A percentile compares a stretch with the other conserved stretches of the same genome.
Evolutionary conservation across 2,797 vertebrate genomes (phyloP).

Genomic region (Varecia variegata): DNA sequence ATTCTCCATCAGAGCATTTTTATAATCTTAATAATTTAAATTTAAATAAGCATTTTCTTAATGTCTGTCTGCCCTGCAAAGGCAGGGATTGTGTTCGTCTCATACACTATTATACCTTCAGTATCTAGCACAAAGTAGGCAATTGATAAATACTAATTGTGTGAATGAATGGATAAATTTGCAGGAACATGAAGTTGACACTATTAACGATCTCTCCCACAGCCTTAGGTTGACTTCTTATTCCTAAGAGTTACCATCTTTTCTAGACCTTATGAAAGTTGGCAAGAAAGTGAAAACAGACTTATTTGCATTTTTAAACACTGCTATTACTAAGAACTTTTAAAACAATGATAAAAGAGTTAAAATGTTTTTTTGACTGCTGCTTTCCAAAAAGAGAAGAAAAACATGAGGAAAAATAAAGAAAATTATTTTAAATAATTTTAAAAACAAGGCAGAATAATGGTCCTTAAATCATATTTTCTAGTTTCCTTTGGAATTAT

Average conservation of each 20-base stretch:
- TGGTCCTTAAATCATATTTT: neutral
- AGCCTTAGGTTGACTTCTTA: neutral
- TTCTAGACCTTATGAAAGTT: neutral
- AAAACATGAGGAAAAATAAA: neutral
- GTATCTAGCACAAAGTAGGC: neutral
- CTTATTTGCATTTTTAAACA: conserved; percentile 16
- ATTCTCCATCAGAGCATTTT: neutral
- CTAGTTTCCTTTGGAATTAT: conserved; percentile 22
- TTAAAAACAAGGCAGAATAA: neutral
- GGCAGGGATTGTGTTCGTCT: neutral
- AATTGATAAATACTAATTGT: neutral
- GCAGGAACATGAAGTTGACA: neutral
- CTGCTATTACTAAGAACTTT: neutral
- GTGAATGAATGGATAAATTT: neutral
- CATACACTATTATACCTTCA: neutral
- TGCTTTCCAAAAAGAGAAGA: neutral
- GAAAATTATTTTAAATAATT: conserved; percentile 14
- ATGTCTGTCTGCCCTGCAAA: neutral
- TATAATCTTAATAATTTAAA: neutral
- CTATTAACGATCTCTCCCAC: neutral
- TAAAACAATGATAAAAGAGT: neutral
- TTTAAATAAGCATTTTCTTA: neutral
- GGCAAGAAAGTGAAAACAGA: conserved; percentile 2
- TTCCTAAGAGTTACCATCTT: neutral
- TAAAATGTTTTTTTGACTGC: conserved; percentile 14